phyloP scores from a whole-genome alignment of 2,888 invertebrate genomes.

The Mesorhabditis spiculigera region DNA sequence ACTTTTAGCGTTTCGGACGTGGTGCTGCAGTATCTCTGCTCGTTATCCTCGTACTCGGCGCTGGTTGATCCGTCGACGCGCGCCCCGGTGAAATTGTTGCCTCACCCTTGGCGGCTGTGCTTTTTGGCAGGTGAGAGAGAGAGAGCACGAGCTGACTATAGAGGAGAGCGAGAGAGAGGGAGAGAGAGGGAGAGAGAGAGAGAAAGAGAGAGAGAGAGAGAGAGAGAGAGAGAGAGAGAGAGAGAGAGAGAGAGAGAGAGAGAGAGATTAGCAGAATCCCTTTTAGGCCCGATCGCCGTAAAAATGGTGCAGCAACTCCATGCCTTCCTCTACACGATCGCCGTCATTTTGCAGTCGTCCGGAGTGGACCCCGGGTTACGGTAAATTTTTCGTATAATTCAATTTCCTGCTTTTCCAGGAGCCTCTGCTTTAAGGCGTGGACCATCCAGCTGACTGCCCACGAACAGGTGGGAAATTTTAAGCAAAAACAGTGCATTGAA shows the following conservation, averaged over 20 bases:
- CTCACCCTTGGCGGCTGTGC: constrained; percentile 55
- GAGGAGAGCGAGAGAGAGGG: background rate
- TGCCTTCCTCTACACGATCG: constrained; percentile 47
- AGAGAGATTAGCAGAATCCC: background rate
- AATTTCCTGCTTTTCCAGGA: constrained; percentile 23
- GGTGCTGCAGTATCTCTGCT: constrained; percentile 68
- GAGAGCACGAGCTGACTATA: background rate
- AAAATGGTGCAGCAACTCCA: constrained; percentile 54
- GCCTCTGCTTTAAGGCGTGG: constrained; percentile 57
- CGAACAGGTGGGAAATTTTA: constrained; percentile 40
- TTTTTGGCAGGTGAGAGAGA: constrained; percentile 42
- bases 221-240: background rate
- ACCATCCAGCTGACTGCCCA: constrained; percentile 55
- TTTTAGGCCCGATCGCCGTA: constrained; percentile 28
- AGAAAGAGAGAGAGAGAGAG: background rate
- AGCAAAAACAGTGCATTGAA: background rate
- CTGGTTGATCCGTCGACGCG: constrained; percentile 25
- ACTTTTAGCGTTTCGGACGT: constrained; percentile 79
- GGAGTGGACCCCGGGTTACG: constrained; percentile 35
- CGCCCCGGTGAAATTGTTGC: constrained; percentile 31
- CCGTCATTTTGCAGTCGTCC: constrained; percentile 49
- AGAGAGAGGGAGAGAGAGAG: too few relatives aligned
- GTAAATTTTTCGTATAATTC: background rate
- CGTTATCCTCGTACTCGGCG: constrained; percentile 44
- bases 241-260: background rate